Base-by-base conservation (phyloP, 2,113 vertebrate species). In the Andinoacara biseriatus region DNA sequence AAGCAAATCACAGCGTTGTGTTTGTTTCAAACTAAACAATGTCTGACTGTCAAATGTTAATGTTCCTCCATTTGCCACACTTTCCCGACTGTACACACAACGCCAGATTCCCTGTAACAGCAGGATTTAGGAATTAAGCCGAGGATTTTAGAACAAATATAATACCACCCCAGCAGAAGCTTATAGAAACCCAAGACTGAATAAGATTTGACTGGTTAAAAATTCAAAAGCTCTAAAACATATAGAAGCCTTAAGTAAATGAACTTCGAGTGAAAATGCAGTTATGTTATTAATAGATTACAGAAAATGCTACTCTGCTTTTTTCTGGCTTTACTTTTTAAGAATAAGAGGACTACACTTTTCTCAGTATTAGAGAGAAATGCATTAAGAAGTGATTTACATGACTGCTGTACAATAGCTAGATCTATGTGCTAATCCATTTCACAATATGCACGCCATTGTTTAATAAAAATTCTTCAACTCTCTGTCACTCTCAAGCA, bases 41-140 rank as follows among this genome's bases (percentile, higher is more conserved):
- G 87, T 93, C 86, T 93, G 84, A 92, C 81, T 92, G 87, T 90
- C 72, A 84, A 89, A 93, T 92, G 89, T 77, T 85, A 86, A 92
- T 81, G 88, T 88, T 87, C 81, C 77, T 86, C 56, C 82, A 77
- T 91, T 91, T 92, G 86, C 82, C 80, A 81, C 84, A 88, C 78
- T 88, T 89, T 76, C 76, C 87, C 75, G 84, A 78, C 90, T 86
- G 82, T 77, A 86, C 90, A 91, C 83, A 92, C 92, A 91, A 82
- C 35, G 43, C 74, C 91, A 86, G 80, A 83, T 87, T 91, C 86
- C 89, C 84, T 86, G 81, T 88, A 89, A 90, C 91, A 89, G 84
- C 90, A 79, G 88, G 92, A 90, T 94, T 93, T 91, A 89, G 81
- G 88, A 91, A 90, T 92, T 94, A 92, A 91, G 92, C 88, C 1